Evolutionary conservation across 2,888 invertebrate genomes (phyloP), one percentile per base, ranked within the genome.

Genomic region (Oxycera nigricornis): DNA sequence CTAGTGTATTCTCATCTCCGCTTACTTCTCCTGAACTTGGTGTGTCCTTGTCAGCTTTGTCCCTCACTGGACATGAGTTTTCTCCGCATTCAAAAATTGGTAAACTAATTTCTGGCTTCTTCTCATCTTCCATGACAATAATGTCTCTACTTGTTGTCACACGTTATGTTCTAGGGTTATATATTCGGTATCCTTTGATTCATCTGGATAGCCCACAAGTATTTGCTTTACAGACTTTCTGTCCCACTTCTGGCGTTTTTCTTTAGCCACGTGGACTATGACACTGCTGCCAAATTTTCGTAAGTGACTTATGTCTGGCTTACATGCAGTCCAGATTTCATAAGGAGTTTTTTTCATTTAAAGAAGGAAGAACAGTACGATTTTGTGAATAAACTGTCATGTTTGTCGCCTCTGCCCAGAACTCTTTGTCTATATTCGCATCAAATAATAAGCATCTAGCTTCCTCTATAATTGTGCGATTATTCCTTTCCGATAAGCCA

Each of bases 251-350:
- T 20, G 28, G 46, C 81, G 73, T 72, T 78, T 80, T 73, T 81
- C 76, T 74, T 82, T 81, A 2, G 83, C 82, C 31, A 83, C 75
- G 65, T 82, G 81, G n/a, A n/a, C n/a, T n/a, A n/a, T n/a, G 4
- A 79, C 80, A 73, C 78, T 55, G n/a, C 78, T 77, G 2, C 84
- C 84, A 80, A 86, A 85, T 20, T 81, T 77, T 61, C 78, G 78
- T 17, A 85, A 73, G 30, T 81, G 78, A 41, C 76, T 75, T 0
- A 86, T 41, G 74, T 82, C 77, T 24, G 81, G 82, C 75, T 81
- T 81, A 4, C 76, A 77, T 9, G 81, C 80, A 35, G 78, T 75
- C 83, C 83, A 84, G 14, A 79, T n/a, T 76, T 84, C 83, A 70
- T 79, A 79, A 1, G 85, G 82, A 1, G 82, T 82, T 77, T 77